Percentiles rank a stretch among this genome's conserved stretches.
Evolutionary conservation across 1,140 invertebrate genomes (phyloP).

Genomic region (Drosophila leontia): DNA sequence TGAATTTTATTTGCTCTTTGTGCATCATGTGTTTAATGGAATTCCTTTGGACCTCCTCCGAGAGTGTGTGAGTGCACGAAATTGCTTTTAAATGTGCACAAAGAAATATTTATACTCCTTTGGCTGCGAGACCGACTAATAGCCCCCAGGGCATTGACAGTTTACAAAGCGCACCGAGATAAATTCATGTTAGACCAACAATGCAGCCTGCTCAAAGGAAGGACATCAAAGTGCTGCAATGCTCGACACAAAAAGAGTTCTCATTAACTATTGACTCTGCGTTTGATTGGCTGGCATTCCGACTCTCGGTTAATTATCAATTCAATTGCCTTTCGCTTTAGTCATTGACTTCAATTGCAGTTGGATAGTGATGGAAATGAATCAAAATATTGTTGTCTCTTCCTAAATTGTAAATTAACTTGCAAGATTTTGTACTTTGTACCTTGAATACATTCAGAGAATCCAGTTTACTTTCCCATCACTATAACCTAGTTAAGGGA

Average conservation of each 20-base stretch:
- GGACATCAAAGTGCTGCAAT: conserved; percentile 20
- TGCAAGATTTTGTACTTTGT: not conserved
- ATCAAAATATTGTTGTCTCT: not conserved
- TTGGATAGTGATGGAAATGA: not conserved
- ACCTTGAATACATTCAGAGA: not conserved
- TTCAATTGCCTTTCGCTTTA: conserved; percentile 25
- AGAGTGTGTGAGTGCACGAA: conserved; percentile 34
- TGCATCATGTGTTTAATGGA: conserved; percentile 60
- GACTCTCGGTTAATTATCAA: conserved; percentile 40
- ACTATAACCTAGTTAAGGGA: not conserved
- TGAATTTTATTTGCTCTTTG: conserved; percentile 61
- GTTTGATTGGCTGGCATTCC: conserved; percentile 34
- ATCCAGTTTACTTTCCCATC: not conserved
- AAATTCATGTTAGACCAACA: conserved; percentile 39
- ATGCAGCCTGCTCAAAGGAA: conserved; percentile 19
- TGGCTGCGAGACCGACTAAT: conserved; percentile 53
- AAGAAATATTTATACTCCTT: conserved; percentile 66
- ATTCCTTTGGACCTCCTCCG: conserved; percentile 45
- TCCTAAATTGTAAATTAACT: not conserved
- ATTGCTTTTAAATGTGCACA: conserved; percentile 74
- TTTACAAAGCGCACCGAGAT: conserved; percentile 42
- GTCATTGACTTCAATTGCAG: conserved; percentile 3
- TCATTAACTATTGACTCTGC: conserved; percentile 48
- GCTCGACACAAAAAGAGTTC: conserved; percentile 38
- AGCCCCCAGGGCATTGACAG: conserved; percentile 61